These are phyloP conservation scores for Corythaeola cristata DNA, from an alignment of 2,113 vertebrate species.

Conservation along the genomic window DNA sequence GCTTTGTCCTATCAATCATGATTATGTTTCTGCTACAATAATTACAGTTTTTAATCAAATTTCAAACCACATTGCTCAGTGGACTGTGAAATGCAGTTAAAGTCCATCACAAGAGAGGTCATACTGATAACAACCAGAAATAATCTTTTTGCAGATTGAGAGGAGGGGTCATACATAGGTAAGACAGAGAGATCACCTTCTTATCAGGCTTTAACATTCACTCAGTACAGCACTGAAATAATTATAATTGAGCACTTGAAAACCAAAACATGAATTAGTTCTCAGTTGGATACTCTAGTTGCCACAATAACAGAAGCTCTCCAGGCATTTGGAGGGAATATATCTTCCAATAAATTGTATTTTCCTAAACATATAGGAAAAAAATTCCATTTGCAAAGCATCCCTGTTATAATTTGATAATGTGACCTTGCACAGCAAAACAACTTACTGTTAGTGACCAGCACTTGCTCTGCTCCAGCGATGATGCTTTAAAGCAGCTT, in stretches of 20 bases:
- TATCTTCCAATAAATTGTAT: not conserved
- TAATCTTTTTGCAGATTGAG: not conserved
- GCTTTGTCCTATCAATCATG: conserved; percentile 20
- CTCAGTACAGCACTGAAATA: not conserved
- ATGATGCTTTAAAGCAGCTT: not conserved
- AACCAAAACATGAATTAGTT: conserved; percentile 23
- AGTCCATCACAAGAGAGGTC: not conserved
- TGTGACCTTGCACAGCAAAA: not conserved
- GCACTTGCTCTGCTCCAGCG: not conserved
- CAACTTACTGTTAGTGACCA: not conserved
- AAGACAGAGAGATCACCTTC: not conserved
- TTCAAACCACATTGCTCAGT: conserved; percentile 9
- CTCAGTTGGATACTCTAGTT: not conserved
- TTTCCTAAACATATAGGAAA: not conserved
- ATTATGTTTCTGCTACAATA: conserved; percentile 28
- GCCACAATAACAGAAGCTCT: not conserved
- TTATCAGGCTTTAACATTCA: conserved; percentile 1
- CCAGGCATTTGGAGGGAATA: not conserved
- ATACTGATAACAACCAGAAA: not conserved
- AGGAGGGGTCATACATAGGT: not conserved
- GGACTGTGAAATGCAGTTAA: conserved; percentile 26
- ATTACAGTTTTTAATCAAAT: conserved; percentile 56
- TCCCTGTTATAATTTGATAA: not conserved
- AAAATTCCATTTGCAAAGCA: not conserved
- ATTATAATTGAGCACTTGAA: conserved; percentile 11